Conservation (phyloP, 64 coral and sea anemone species). For the Actinia tenebrosa region DNA sequence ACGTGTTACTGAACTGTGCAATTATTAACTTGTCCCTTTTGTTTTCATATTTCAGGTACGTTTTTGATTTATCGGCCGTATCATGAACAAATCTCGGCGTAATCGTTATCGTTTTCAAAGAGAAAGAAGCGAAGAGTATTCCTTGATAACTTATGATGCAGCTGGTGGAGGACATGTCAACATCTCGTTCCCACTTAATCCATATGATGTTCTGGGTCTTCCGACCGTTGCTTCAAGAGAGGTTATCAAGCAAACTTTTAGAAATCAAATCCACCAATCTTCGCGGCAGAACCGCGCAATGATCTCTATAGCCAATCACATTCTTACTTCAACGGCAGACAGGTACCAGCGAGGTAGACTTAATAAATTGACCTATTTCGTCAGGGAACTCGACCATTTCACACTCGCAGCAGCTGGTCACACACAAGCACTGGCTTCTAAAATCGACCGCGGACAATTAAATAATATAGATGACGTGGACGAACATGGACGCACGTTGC, state of each 20-base stretch:
- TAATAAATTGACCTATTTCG: not conserved
- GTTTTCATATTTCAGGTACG: too few relatives aligned
- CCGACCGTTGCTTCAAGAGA: not conserved
- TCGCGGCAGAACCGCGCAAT: conserved; percentile 13
- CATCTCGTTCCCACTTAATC: conserved; percentile 1
- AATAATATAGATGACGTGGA: not conserved
- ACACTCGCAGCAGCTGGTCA: conserved; percentile 26
- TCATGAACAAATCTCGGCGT: too few relatives aligned
- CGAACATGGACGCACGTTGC: conserved; percentile 27
- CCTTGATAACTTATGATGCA: not conserved
- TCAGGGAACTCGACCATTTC: conserved; percentile 16
- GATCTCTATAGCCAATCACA: conserved; percentile 36
- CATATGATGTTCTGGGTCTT: not conserved
- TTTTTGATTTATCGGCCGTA: too few relatives aligned
- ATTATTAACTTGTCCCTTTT: too few relatives aligned
- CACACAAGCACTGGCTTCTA: not conserved
- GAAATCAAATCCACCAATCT: not conserved
- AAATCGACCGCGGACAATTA: not conserved
- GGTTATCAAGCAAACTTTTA: conserved; percentile 34
- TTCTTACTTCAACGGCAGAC: conserved; percentile 25
- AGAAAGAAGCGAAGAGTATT: too few relatives aligned
- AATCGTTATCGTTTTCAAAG: too few relatives aligned
- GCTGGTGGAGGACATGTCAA: not conserved
- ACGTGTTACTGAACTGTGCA: too few relatives aligned
- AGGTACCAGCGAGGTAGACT: conserved; percentile 5